Percentiles rank a stretch among this genome's conserved stretches.
Evolutionary conservation across 2,888 invertebrate species (phyloP).

Genomic region (Ferdinandea cuprea): DNA sequence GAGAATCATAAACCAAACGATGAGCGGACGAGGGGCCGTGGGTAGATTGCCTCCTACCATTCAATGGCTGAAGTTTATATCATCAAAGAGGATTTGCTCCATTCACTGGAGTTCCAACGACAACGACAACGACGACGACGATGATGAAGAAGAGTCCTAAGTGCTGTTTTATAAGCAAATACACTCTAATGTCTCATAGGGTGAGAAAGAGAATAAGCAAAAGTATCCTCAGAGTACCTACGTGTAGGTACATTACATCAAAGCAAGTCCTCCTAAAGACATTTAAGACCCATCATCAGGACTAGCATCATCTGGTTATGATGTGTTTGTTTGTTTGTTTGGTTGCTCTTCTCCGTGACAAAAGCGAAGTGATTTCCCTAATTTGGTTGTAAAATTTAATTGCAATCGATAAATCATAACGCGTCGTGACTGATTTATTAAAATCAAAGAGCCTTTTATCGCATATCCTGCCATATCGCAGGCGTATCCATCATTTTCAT

Average conservation of each 20-base stretch:
- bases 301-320: slow-evolving; percentile 44
- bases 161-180: slow-evolving; percentile 70
- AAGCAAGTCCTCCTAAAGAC: slow-evolving; percentile 3
- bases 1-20: slow-evolving; percentile 46
- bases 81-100: slow-evolving; percentile 60
- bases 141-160: slow-evolving; percentile 46
- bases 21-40: neutral
- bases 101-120: neutral
- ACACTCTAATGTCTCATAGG: slow-evolving; percentile 52
- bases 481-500: neutral
- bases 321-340: too few relatives aligned
- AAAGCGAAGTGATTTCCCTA: slow-evolving; percentile 50
- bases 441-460: slow-evolving; percentile 31
- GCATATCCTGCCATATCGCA: slow-evolving; percentile 10
- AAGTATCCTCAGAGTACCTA: neutral
- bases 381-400: slow-evolving; percentile 55
- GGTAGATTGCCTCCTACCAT: neutral
- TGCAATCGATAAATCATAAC: slow-evolving; percentile 54
- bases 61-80: slow-evolving; percentile 50
- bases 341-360: neutral
- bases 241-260: slow-evolving; percentile 18
- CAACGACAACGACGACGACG: neutral
- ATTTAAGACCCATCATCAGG: slow-evolving; percentile 29
- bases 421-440: slow-evolving; percentile 23
- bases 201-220: slow-evolving; percentile 10